These are phyloP conservation scores for Homarus americanus DNA, from an alignment of 1,140 invertebrate genomes.

Conservation along the genomic window DNA sequence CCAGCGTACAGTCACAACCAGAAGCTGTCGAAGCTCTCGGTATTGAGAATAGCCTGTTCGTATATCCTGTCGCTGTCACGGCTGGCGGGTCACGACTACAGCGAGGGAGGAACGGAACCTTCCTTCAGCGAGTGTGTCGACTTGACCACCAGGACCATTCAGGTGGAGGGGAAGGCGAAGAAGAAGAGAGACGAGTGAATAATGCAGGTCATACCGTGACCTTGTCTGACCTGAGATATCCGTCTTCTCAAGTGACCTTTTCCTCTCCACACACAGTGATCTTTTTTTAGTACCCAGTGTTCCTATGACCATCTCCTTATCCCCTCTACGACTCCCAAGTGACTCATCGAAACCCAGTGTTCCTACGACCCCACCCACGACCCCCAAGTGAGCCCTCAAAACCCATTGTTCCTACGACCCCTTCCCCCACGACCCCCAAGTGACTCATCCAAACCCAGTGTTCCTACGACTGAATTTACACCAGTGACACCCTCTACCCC, in stretches of 20 bases:
- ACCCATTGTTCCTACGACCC: no score
- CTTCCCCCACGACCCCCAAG: not conserved
- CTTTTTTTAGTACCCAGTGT: not conserved
- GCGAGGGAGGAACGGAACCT: constrained; percentile 79
- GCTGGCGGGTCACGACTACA: constrained; percentile 84
- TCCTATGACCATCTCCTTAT: no score
- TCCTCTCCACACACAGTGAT: no score
- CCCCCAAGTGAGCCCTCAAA: no score
- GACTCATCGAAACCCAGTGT: not conserved
- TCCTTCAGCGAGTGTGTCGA: constrained; percentile 89
- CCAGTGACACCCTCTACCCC: not conserved
- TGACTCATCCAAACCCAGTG: not conserved
- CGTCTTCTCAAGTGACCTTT: not conserved
- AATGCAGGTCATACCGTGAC: not conserved
- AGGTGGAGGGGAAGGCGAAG: constrained; percentile 92
- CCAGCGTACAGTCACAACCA: constrained; percentile 88
- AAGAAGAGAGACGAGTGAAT: constrained; percentile 89
- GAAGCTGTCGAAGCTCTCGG: constrained; percentile 94
- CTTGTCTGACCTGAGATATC: not conserved
- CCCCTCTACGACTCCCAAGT: no score
- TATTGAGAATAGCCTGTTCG: constrained; percentile 92
- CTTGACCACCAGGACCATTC: constrained; percentile 84
- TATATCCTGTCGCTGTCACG: constrained; percentile 91
- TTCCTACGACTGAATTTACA: not conserved
- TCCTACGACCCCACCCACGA: not conserved